Conservation (phyloP, 37 sponge, comb jelly and placozoan genomes). For the Aphrocallistes beatrix region DNA sequence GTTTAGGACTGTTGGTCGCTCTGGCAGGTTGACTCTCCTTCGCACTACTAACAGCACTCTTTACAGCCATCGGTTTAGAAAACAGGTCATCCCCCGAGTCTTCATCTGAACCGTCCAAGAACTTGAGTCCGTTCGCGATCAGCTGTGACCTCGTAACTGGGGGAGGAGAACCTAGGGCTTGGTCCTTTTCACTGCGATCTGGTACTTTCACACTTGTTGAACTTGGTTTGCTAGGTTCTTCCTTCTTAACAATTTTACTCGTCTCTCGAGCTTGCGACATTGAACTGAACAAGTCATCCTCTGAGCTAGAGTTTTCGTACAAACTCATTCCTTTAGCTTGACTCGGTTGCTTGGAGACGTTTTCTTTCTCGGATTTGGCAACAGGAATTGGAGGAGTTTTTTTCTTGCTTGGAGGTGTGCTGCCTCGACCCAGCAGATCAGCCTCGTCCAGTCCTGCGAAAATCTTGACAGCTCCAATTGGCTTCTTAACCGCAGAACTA, state of each 20-base stretch:
- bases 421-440: neutral
- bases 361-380: neutral
- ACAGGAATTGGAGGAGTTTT: neutral
- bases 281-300: neutral
- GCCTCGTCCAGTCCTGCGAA: neutral
- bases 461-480: neutral
- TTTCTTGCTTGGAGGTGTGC: neutral
- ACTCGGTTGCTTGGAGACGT: neutral
- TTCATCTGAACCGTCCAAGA: neutral
- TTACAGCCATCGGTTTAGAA: neutral
- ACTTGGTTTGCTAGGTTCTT: neutral
- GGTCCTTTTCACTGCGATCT: neutral
- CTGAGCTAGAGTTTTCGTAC: neutral
- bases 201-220: neutral
- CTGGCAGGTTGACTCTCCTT: too few species aligned
- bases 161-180: neutral
- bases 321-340: neutral
- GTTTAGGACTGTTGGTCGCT: neutral
- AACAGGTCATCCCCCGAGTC: neutral
- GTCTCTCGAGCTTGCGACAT: neutral
- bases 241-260: too few species aligned
- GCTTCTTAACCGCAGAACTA: neutral
- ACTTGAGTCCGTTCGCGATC: neutral
- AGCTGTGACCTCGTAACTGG: neutral
- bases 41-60: neutral